Evolutionary conservation across 2,888 invertebrate species (phyloP).

Genomic region (Drosophila nigricruria): DNA sequence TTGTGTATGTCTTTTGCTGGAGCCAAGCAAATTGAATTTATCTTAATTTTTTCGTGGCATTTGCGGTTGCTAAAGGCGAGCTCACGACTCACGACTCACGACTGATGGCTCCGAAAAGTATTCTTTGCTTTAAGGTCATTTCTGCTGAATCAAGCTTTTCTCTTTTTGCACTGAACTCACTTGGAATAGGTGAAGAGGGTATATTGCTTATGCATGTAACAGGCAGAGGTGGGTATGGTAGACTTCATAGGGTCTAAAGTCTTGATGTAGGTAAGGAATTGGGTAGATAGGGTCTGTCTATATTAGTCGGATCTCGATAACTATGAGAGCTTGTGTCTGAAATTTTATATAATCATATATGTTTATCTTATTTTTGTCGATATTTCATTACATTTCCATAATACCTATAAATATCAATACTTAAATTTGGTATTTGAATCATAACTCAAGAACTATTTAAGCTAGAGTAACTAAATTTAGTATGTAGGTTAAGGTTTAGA

Average conservation of each 20-base stretch:
- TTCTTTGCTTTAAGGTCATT: constrained; percentile 5
- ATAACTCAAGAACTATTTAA: not conserved
- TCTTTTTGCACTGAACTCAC: not conserved
- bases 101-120: constrained; percentile 7
- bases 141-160: constrained; percentile 8
- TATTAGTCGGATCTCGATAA: not conserved
- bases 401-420: not conserved
- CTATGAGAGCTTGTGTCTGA: not conserved
- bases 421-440: not conserved
- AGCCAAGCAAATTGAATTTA: constrained; percentile 57
- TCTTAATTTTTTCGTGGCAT: constrained; percentile 57
- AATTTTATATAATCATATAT: not conserved
- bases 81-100: constrained; percentile 3
- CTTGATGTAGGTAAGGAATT: not conserved
- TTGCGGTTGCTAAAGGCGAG: constrained; percentile 32
- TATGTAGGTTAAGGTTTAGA: not conserved
- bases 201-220: not conserved
- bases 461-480: not conserved
- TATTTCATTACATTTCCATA: not conserved
- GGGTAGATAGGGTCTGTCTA: not conserved
- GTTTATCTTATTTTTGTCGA: not conserved
- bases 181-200: not conserved
- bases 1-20: constrained; percentile 43
- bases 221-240: not conserved
- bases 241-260: no score